A percentile compares a stretch with the other conserved stretches of the same genome.
phyloP scores from a whole-genome alignment of 2,113 vertebrate genomes.

The Nipponia nippon region DNA sequence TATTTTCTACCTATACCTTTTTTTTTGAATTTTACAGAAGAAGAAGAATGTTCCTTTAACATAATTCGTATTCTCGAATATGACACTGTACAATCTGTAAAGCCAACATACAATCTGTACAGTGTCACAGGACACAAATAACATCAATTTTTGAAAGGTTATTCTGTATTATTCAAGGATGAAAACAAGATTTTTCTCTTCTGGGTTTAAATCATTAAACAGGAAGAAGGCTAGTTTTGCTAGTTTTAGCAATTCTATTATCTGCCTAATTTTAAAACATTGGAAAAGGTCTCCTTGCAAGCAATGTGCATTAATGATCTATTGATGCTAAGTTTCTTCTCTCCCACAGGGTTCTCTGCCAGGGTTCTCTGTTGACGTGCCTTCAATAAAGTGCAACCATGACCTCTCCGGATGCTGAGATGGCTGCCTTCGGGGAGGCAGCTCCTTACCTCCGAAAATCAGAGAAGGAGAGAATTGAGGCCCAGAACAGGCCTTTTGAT shows the following conservation, averaged over 20 bases:
- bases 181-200: not conserved
- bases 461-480: slow-evolving; percentile 74
- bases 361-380: not conserved
- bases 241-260: not conserved
- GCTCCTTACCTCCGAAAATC: slow-evolving; percentile 80
- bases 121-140: not conserved
- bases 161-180: not conserved
- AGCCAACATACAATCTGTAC: not conserved
- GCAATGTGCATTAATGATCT: not conserved
- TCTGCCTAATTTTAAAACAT: not conserved
- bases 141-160: not conserved
- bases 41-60: not conserved
- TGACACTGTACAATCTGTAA: not conserved
- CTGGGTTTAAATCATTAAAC: not conserved
- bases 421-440: slow-evolving; percentile 81
- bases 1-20: not conserved
- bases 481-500: slow-evolving; percentile 82
- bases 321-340: not conserved
- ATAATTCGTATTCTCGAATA: not conserved
- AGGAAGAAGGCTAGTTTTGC: not conserved
- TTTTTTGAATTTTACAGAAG: not conserved
- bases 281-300: not conserved
- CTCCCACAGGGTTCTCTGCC: not conserved
- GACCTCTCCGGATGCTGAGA: slow-evolving; percentile 72
- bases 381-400: slow-evolving; percentile 64